Conservation (phyloP, 2,888 invertebrate genomes). For the Coremacera marginata region DNA sequence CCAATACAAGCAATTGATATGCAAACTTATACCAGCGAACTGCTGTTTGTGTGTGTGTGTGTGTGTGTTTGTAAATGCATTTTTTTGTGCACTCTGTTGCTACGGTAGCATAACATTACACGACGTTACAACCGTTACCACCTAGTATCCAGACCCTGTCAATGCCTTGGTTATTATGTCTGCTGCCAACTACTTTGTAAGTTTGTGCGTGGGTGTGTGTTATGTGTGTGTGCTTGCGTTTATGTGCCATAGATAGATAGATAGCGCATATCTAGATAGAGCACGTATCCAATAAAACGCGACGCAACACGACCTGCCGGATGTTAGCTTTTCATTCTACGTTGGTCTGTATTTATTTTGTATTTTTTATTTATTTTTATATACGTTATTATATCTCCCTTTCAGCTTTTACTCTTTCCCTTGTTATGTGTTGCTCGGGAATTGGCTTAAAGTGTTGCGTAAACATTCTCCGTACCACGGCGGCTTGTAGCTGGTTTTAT, state of each 20-base stretch:
- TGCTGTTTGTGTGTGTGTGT: slow-evolving; percentile 2
- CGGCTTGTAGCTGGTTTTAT: not conserved
- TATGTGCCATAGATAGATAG: slow-evolving; percentile 6
- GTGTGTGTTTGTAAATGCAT: not conserved
- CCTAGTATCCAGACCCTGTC: not conserved
- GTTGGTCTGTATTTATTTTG: not conserved
- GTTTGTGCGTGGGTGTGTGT: not conserved
- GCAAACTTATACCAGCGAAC: not conserved
- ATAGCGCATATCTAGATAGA: slow-evolving; percentile 62
- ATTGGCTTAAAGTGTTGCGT: slow-evolving; percentile 2
- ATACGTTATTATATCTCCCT: not conserved
- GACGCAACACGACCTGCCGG: not conserved
- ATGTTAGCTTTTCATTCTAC: not conserved
- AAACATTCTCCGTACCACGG: not conserved
- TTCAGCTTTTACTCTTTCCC: not conserved
- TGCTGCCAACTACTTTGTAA: not conserved
- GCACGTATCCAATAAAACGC: slow-evolving; percentile 67
- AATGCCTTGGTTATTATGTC: slow-evolving; percentile 10
- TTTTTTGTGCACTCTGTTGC: not conserved
- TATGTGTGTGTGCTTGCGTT: not conserved
- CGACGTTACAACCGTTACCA: not conserved
- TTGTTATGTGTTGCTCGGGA: not conserved
- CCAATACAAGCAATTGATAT: not conserved
- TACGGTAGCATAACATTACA: not conserved
- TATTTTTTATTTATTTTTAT: not conserved